Percentiles rank a stretch among this genome's conserved stretches.
These are phyloP conservation scores for Abrostola triplasia DNA, from an alignment of 2,888 invertebrate species.

Conservation along the genomic window DNA sequence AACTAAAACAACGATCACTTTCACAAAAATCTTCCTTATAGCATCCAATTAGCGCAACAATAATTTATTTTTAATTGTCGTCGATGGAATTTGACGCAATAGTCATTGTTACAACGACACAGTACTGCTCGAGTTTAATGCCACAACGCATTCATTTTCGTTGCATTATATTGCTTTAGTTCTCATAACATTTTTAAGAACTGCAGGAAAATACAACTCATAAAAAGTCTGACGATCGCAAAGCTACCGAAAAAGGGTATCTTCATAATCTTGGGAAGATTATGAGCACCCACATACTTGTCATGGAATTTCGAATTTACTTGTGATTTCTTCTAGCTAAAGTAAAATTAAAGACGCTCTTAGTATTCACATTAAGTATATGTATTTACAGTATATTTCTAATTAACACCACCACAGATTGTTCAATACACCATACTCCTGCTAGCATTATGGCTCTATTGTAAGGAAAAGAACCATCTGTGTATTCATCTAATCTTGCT, in stretches of 20 bases:
- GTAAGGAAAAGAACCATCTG: constrained; percentile 20
- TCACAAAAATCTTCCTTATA: constrained; percentile 17
- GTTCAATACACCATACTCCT: constrained; percentile 4
- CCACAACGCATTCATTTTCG: neutral
- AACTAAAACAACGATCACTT: constrained; percentile 9
- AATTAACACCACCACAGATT: constrained; percentile 10
- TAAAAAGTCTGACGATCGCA: neutral
- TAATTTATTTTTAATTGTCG: constrained; percentile 12
- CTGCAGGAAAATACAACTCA: neutral
- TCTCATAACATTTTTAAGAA: constrained; percentile 2
- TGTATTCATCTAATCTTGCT: constrained; percentile 22
- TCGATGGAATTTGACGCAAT: constrained; percentile 6
- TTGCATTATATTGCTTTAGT: neutral
- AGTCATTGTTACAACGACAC: neutral
- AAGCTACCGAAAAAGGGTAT: neutral
- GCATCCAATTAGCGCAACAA: constrained; percentile 15
- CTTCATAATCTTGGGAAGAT: neutral
- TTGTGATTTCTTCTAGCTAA: neutral
- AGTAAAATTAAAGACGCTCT: neutral
- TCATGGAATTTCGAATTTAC: neutral
- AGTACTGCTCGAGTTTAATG: neutral
- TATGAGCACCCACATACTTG: constrained; percentile 1
- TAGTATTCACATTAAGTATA: neutral
- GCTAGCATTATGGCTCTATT: neutral
- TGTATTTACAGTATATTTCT: constrained; percentile 10